Conservation (phyloP, 2,797 vertebrate species). For the Poecile montanus region DNA sequence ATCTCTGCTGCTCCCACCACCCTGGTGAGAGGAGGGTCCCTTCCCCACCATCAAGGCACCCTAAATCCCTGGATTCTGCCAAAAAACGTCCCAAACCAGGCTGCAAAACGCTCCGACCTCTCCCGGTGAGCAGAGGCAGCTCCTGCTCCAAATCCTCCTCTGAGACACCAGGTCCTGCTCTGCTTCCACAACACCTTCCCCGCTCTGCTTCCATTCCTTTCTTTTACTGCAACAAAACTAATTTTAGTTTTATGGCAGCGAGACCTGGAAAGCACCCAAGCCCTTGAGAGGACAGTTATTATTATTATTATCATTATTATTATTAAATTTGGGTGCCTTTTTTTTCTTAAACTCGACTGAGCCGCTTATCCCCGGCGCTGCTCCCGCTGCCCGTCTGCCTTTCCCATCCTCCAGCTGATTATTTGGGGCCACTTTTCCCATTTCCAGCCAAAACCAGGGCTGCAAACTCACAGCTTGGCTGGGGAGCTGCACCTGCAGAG, state of each 20-base stretch:
- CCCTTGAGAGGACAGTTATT: conserved; percentile 1
- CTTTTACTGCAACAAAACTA: not conserved
- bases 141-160: not conserved
- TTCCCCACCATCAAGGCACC: not conserved
- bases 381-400: not conserved
- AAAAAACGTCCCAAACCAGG: not conserved
- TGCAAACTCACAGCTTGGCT: not conserved
- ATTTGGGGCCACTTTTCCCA: not conserved
- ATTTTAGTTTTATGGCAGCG: conserved; percentile 30
- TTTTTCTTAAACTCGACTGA: rapidly evolving
- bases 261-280: conserved; percentile 47
- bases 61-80: not conserved
- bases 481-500: not conserved
- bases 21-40: rapidly evolving
- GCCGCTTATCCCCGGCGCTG: rapidly evolving
- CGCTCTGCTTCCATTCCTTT: not conserved
- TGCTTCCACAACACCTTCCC: not conserved
- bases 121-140: not conserved
- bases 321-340: conserved; percentile 21
- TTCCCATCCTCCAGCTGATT: not conserved
- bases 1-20: not conserved
- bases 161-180: rapidly evolving
- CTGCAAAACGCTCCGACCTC: not conserved
- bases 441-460: not conserved
- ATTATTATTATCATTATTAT: not conserved